Base-by-base conservation (phyloP, 2,113 vertebrate species). In the Glareola pratincola region DNA sequence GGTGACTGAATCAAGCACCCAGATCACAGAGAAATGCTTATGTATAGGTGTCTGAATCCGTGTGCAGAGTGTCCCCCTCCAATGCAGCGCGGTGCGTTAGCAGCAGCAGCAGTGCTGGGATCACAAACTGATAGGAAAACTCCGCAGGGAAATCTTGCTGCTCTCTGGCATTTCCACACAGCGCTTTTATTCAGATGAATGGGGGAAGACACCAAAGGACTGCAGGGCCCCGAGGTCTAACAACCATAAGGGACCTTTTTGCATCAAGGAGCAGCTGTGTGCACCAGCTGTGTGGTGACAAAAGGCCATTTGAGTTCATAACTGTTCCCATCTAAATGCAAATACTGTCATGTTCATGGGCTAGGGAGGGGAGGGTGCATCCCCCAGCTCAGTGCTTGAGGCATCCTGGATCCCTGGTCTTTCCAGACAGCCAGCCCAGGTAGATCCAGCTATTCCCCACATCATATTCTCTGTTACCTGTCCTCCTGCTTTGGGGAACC, bases 271-370 rank as follows among this genome's bases (percentile, higher is more conserved):
- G 93, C 96, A 96, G 93, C 91, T 94, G 91, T 23, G 86, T 47
- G 94, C 88, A 83, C 74, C 94, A 96, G 96, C 96, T 95, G 95
- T 32, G 66, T 27, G 79, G 39, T 83, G 89, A 79, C 86, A 86
- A 92, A 79, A 94, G 75, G 79, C 91, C 66, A 27, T 56, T 79
- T 5, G 53, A 56, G 91, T 24, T 56, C n/a, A 4, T 73, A 43
- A 72, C 63, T 64, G 39, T 9, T 86, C 71, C 73, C 91, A 95
- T 96, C 89, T 96, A 95, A 92, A 96, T 95, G 95, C 83, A 95
- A 90, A 96, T 94, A 14, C n/a, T 45, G 64, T 59, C 50, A 1
- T 36, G 32, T 63, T 54, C 24, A 1, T 2, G 74, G 74, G 69
- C 34, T 18, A 4, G 30, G 0, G 10, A 66, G 45, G 59, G 66